phyloP scores from a whole-genome alignment of 2,888 invertebrate genomes.

The Drosophila diplacantha region DNA sequence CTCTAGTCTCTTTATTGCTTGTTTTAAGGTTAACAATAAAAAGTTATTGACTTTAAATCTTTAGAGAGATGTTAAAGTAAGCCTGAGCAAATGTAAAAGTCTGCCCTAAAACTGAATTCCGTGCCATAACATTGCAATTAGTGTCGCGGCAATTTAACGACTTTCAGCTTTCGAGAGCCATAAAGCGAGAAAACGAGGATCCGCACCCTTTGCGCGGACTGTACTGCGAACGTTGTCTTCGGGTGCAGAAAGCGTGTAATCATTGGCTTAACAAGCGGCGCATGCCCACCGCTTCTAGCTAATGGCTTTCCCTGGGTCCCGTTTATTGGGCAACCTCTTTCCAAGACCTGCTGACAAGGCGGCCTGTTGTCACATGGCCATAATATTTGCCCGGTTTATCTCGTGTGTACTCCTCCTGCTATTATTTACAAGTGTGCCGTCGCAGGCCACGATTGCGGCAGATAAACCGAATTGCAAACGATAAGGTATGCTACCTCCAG shows the following conservation, averaged over 20 bases:
- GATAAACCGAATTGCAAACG: constrained; percentile 53
- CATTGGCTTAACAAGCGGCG: constrained; percentile 56
- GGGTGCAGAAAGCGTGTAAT: constrained; percentile 62
- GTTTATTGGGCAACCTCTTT: constrained; percentile 24
- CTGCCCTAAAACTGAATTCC: background rate
- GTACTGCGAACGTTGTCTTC: constrained; percentile 38
- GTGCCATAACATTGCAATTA: constrained; percentile 17
- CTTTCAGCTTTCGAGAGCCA: constrained; percentile 31
- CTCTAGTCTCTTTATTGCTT: background rate
- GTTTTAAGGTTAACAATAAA: background rate
- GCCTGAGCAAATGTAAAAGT: constrained; percentile 21
- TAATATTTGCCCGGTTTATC: constrained; percentile 58
- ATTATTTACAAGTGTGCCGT: constrained; percentile 60
- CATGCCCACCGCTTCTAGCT: constrained; percentile 47
- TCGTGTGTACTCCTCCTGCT: constrained; percentile 49
- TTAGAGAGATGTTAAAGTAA: background rate
- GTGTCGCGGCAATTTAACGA: constrained; percentile 14
- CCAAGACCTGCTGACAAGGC: constrained; percentile 47
- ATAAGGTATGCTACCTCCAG: constrained; percentile 42
- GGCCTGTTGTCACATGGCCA: constrained; percentile 55
- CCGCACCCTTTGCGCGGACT: constrained; percentile 40
- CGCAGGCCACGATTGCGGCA: constrained; percentile 45
- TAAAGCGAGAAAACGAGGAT: constrained; percentile 8
- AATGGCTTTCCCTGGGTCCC: background rate
- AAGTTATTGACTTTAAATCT: background rate